A percentile compares a stretch with the other conserved stretches of the same genome.
Conservation (phyloP, 2,113 vertebrate genomes). For the Brachyhypopomus occidentalis region DNA sequence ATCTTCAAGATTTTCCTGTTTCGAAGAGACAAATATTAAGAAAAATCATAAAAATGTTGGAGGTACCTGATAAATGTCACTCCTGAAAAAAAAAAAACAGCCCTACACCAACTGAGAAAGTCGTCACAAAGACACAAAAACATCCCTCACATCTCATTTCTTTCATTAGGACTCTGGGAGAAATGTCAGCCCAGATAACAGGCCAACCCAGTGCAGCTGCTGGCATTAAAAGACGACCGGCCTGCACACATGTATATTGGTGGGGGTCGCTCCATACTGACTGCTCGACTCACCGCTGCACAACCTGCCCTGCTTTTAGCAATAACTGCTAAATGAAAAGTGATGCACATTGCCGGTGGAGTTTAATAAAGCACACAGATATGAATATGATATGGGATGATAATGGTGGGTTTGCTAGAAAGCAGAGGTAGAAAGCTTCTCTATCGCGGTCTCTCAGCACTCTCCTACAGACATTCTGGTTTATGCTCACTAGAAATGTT, state of each 20-base stretch:
- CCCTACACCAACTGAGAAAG: slow-evolving; percentile 45
- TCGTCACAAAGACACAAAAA: slow-evolving; percentile 55
- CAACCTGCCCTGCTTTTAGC: slow-evolving; percentile 45
- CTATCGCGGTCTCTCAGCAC: neutral
- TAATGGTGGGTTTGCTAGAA: slow-evolving; percentile 24
- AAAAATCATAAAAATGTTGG: neutral
- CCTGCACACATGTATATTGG: slow-evolving; percentile 56
- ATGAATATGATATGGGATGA: slow-evolving; percentile 41
- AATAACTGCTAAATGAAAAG: slow-evolving; percentile 51
- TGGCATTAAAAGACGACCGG: slow-evolving; percentile 59
- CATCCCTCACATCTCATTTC: slow-evolving; percentile 58
- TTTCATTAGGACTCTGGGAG: slow-evolving; percentile 70
- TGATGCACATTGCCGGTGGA: slow-evolving; percentile 19
- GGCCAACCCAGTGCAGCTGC: slow-evolving; percentile 54
- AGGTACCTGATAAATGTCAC: slow-evolving; percentile 61
- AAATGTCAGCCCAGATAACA: slow-evolving; percentile 74
- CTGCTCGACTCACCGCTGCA: slow-evolving; percentile 42
- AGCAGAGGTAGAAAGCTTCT: slow-evolving; percentile 9
- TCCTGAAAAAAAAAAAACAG: slow-evolving; percentile 52
- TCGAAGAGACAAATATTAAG: slow-evolving; percentile 17
- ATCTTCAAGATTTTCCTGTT: slow-evolving; percentile 25
- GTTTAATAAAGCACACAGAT: slow-evolving; percentile 34
- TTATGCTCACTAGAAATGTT: neutral
- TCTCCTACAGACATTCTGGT: neutral
- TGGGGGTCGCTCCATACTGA: slow-evolving; percentile 54